phyloP scores from a whole-genome alignment of 1,140 invertebrate species.

The Drosophila mojavensis region DNA sequence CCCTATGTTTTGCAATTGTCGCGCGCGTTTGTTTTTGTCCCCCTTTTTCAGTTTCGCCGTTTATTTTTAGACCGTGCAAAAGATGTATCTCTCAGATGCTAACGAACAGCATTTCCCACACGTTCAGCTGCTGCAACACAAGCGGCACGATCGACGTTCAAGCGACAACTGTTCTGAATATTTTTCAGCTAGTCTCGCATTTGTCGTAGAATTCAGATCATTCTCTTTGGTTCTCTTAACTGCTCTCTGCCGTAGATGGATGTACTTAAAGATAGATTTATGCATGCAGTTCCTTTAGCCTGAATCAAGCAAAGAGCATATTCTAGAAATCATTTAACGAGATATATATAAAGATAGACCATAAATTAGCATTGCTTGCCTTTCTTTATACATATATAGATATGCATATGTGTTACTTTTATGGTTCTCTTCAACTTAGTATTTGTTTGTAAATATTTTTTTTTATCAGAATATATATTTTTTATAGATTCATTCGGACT shows the following conservation, averaged over 20 bases:
- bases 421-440: too few species aligned
- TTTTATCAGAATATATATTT: too few species aligned
- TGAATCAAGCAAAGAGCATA: background rate
- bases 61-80: constrained; percentile 64
- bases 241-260: constrained; percentile 3
- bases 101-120: constrained; percentile 34
- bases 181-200: constrained; percentile 29
- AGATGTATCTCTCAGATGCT: constrained; percentile 66
- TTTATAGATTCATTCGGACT: too few species aligned
- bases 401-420: too few species aligned
- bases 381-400: too few species aligned
- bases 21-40: constrained; percentile 61
- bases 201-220: background rate
- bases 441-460: too few species aligned
- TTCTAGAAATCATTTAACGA: background rate
- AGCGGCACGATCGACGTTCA: constrained; percentile 65
- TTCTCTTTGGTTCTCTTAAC: constrained; percentile 41
- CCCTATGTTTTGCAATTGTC: constrained; percentile 62
- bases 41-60: constrained; percentile 40
- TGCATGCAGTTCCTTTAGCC: background rate
- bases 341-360: too few species aligned
- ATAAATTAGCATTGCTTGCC: background rate
- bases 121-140: constrained; percentile 37
- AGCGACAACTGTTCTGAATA: constrained; percentile 61
- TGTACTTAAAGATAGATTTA: constrained; percentile 14